phyloP scores from a whole-genome alignment of 2,797 vertebrate genomes.

The Kryptopterus vitreolus region DNA sequence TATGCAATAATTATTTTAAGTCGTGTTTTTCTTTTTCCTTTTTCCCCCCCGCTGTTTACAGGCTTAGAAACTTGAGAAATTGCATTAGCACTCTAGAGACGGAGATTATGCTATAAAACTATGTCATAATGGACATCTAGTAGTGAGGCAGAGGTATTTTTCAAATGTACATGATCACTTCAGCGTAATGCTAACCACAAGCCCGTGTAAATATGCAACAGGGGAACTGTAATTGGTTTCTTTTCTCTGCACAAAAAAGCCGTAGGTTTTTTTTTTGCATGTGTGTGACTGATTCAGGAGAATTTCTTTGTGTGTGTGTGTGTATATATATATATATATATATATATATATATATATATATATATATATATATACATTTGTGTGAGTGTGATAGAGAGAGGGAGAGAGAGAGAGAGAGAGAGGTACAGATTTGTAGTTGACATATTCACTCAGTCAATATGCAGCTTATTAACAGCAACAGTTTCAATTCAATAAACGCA shows the following conservation, averaged over 20 bases:
- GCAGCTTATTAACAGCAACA: constrained; percentile 62
- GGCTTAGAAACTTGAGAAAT: constrained; percentile 8
- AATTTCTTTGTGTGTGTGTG: neutral
- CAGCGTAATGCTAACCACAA: constrained; percentile 18
- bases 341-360: neutral
- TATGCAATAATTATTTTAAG: neutral
- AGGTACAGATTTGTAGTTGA: constrained; percentile 10
- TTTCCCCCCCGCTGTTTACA: neutral
- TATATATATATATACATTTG: neutral
- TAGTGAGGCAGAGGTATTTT: constrained; percentile 17
- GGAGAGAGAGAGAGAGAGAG: neutral
- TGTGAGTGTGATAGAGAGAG: neutral
- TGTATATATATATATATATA: neutral
- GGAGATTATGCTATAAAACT: constrained; percentile 25
- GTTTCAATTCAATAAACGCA: constrained; percentile 47
- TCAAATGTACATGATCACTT: constrained; percentile 34
- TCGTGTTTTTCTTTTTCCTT: neutral
- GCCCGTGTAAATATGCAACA: constrained; percentile 39
- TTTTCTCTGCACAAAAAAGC: constrained; percentile 13
- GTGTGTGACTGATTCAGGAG: constrained; percentile 8
- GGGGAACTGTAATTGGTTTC: constrained; percentile 42
- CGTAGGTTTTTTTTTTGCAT: neutral
- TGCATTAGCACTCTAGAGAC: neutral
- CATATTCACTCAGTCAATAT: constrained; percentile 51
- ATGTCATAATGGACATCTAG: constrained; percentile 38